These are phyloP conservation scores for Gadus chalcogrammus DNA, from an alignment of 2,113 vertebrate genomes.

Conservation along the genomic window DNA sequence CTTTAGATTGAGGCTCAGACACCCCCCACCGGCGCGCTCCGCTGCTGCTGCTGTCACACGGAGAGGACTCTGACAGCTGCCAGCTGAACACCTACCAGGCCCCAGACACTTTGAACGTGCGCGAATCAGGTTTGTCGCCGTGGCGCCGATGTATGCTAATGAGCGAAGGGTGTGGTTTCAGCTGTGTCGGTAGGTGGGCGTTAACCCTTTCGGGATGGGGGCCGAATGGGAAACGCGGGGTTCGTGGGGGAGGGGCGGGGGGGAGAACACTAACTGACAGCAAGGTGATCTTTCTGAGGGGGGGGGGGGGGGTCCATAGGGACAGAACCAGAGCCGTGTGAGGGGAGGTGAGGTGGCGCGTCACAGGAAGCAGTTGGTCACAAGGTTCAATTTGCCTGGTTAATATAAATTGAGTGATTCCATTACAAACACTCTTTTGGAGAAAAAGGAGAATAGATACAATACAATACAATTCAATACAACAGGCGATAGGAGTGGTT, in stretches of 20 bases:
- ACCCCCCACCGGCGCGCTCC: constrained; percentile 45
- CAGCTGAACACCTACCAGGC: constrained; percentile 71
- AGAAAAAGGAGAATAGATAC: too few relatives aligned
- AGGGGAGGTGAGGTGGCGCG: constrained; percentile 62
- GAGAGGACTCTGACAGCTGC: constrained; percentile 76
- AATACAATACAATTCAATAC: too few relatives aligned
- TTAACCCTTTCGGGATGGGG: not conserved
- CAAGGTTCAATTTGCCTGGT: constrained; percentile 50
- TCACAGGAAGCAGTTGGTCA: constrained; percentile 67
- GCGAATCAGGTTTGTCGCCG: constrained; percentile 74
- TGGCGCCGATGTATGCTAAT: constrained; percentile 74
- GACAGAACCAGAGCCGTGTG: constrained; percentile 66
- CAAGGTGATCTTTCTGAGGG: constrained; percentile 41
- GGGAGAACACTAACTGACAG: too few relatives aligned
- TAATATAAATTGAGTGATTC: not conserved
- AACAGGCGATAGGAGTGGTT: not conserved
- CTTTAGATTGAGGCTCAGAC: constrained; percentile 71
- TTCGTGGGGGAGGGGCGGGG: constrained; percentile 5
- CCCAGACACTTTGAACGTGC: constrained; percentile 61
- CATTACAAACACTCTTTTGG: too few relatives aligned
- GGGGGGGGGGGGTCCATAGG: constrained; percentile 37
- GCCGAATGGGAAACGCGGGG: not conserved
- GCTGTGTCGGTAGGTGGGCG: not conserved
- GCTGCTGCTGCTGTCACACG: constrained; percentile 56
- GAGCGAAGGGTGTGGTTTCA: constrained; percentile 40